Percentiles rank a stretch among this genome's conserved stretches.
These are phyloP conservation scores for Helarctos malayanus DNA, from an alignment of 2,797 vertebrate species.

Conservation along the genomic window DNA sequence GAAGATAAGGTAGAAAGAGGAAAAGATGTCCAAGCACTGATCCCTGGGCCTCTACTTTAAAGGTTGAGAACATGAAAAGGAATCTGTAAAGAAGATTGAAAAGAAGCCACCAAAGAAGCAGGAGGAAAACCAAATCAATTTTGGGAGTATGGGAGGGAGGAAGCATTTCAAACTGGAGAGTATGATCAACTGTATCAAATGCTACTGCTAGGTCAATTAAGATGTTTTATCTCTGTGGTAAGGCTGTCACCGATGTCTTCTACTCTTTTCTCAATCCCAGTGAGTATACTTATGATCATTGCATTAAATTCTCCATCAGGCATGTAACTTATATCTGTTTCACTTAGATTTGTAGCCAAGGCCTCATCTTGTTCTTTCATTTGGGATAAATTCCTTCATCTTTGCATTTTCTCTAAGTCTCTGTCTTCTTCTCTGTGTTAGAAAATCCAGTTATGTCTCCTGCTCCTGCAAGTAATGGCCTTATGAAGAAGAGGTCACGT, in stretches of 20 bases:
- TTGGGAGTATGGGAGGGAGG: neutral
- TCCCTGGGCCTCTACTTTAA: neutral
- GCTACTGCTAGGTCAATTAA: neutral
- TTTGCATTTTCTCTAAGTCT: neutral
- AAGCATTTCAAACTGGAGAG: neutral
- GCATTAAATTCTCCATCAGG: neutral
- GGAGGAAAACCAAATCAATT: neutral
- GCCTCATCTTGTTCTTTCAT: neutral
- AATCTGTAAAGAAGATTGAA: neutral
- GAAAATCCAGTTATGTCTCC: neutral
- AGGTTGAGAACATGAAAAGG: neutral
- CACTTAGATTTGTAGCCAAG: neutral
- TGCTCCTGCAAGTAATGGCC: neutral
- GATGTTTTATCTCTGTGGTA: neutral
- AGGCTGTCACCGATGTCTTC: neutral
- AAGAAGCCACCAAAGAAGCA: neutral
- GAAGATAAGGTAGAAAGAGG: neutral
- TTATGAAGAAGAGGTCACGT: neutral
- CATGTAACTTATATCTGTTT: neutral
- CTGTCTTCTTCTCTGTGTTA: neutral
- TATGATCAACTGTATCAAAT: constrained; percentile 34
- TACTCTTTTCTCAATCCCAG: neutral
- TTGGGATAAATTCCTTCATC: neutral
- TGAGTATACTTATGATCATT: neutral
- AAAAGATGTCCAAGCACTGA: neutral